These are phyloP conservation scores for Mus minutoides DNA, from an alignment of 2,797 vertebrate species.

Conservation along the genomic window DNA sequence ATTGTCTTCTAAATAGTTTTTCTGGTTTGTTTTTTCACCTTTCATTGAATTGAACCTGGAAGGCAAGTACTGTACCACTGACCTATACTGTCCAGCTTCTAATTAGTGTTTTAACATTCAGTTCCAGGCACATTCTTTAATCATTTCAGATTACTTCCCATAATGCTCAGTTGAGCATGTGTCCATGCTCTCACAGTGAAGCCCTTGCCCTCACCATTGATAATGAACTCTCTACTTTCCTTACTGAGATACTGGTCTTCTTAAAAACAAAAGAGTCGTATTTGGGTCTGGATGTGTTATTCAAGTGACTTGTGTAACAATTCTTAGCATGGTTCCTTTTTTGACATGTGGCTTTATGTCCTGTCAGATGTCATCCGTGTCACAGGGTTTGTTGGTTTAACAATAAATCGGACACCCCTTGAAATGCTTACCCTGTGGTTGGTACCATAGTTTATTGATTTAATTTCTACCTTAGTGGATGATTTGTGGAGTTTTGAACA, in stretches of 20 bases:
- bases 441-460: neutral
- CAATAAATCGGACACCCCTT: fast-evolving
- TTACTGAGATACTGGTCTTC: neutral
- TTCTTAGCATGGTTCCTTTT: neutral
- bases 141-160: constrained; percentile 20
- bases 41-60: neutral
- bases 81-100: neutral
- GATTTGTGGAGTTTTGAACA: neutral
- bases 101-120: neutral
- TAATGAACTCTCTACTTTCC: neutral
- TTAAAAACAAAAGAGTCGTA: neutral
- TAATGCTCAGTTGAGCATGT: constrained; percentile 20
- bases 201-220: neutral
- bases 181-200: neutral
- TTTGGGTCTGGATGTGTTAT: neutral
- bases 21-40: neutral
- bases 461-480: constrained; percentile 22
- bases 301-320: neutral
- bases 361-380: neutral
- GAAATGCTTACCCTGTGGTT: neutral
- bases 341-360: neutral
- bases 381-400: neutral
- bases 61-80: neutral
- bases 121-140: constrained; percentile 9
- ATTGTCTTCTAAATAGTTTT: neutral